These are phyloP conservation scores for Drosophila gunungcola DNA, from an alignment of 1,140 invertebrate genomes.

Conservation along the genomic window DNA sequence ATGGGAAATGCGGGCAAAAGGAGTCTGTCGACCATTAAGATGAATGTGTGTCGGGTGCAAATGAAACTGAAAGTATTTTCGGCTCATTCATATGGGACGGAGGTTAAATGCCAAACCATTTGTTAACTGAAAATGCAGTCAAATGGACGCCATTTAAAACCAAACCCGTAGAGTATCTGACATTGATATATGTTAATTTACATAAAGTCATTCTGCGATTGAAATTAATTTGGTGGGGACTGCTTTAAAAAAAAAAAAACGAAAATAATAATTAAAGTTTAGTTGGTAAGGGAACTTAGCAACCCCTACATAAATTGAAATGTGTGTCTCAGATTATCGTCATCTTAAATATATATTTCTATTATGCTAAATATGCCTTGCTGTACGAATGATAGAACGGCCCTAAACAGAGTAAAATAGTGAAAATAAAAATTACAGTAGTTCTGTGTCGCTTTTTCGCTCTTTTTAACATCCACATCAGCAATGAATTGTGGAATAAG, in stretches of 20 bases:
- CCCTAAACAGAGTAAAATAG: no score
- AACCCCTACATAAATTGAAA: no score
- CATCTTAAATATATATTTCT: no score
- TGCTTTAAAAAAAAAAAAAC: neutral
- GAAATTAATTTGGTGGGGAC: neutral
- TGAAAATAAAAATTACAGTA: no score
- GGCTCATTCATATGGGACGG: slow-evolving; percentile 5
- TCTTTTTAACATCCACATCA: no score
- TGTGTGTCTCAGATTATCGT: no score
- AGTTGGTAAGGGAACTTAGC: neutral
- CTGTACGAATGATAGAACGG: no score
- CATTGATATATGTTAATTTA: slow-evolving; percentile 6
- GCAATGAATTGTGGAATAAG: no score
- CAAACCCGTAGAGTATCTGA: neutral
- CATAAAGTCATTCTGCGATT: neutral
- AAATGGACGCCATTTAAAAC: slow-evolving; percentile 8
- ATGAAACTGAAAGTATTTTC: slow-evolving; percentile 50
- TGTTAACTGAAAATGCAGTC: slow-evolving; percentile 28
- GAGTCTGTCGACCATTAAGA: slow-evolving; percentile 27
- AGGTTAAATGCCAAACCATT: slow-evolving; percentile 39
- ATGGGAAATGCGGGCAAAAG: slow-evolving; percentile 19
- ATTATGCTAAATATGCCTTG: no score
- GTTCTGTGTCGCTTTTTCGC: no score
- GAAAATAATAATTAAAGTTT: neutral
- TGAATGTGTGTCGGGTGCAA: slow-evolving; percentile 41